phyloP scores from a whole-genome alignment of 2,113 vertebrate genomes.

The Chloroceryle aenea region DNA sequence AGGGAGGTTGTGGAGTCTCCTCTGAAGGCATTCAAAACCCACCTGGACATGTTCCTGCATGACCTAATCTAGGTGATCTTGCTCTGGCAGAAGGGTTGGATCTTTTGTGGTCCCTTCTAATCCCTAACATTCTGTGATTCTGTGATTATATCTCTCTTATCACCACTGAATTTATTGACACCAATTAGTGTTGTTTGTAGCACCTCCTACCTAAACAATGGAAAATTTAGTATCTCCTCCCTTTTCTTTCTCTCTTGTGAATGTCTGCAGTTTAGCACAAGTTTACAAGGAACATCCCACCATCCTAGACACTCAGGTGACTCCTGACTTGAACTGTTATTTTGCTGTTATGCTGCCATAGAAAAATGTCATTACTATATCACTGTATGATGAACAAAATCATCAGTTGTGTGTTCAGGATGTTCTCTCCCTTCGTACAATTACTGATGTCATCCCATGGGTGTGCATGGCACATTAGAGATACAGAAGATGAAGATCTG shows the following conservation, averaged over 20 bases:
- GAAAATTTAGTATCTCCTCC: neutral
- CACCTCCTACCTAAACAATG: neutral
- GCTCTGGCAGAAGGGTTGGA: too few species aligned
- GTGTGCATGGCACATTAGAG: neutral
- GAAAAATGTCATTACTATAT: neutral
- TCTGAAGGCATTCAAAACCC: too few species aligned
- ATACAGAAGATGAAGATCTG: neutral
- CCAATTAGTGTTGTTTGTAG: neutral
- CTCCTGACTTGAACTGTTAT: neutral
- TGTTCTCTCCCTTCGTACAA: neutral
- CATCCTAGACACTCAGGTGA: neutral
- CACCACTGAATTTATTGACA: neutral
- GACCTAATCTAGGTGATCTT: too few species aligned
- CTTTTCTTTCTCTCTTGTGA: neutral
- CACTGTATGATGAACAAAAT: neutral
- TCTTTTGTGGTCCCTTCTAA: too few species aligned
- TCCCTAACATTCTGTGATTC: too few species aligned
- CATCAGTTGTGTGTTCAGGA: neutral
- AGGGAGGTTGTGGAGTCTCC: too few species aligned
- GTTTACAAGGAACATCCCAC: neutral
- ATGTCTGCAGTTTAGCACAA: neutral
- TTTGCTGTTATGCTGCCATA: neutral
- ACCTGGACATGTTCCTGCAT: too few species aligned
- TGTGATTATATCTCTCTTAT: neutral
- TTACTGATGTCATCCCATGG: neutral